Evolutionary conservation across 2,113 vertebrate species (phyloP).

Genomic region (Tamias sibiricus): DNA sequence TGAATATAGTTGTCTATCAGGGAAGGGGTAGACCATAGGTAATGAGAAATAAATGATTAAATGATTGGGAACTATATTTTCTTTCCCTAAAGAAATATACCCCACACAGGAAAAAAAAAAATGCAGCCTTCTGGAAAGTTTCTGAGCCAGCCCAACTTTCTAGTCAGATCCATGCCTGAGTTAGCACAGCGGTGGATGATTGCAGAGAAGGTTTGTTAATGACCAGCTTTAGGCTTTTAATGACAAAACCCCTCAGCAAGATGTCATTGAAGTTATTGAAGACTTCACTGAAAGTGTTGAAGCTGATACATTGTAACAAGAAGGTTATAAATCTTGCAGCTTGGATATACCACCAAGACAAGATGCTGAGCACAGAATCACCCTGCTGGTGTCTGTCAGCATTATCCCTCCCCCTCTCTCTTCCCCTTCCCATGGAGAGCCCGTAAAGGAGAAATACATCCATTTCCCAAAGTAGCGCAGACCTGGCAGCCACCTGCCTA

Average conservation of each 20-base stretch:
- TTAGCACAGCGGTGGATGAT: conserved; percentile 69
- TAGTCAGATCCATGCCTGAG: conserved; percentile 66
- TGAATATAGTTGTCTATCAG: conserved; percentile 39
- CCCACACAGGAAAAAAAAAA: neutral
- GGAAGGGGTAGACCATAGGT: conserved; percentile 37
- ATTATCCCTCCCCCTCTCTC: neutral
- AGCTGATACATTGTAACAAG: conserved; percentile 69
- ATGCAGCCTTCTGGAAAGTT: conserved; percentile 69
- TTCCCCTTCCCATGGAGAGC: conserved; percentile 56
- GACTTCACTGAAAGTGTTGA: conserved; percentile 77
- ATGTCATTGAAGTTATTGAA: conserved; percentile 81
- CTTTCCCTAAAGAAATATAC: conserved; percentile 74
- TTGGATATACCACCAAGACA: conserved; percentile 62
- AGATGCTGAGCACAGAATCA: conserved; percentile 68
- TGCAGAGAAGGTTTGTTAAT: conserved; percentile 77
- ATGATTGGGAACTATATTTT: conserved; percentile 56
- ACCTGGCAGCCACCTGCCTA: conserved; percentile 77
- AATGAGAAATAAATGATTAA: conserved; percentile 78
- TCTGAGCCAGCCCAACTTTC: conserved; percentile 73
- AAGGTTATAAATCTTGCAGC: conserved; percentile 78
- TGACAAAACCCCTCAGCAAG: conserved; percentile 75
- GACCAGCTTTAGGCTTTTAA: conserved; percentile 77
- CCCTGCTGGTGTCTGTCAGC: conserved; percentile 70
- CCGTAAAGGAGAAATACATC: conserved; percentile 60
- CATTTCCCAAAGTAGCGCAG: conserved; percentile 66